Base-by-base conservation (phyloP, 2,797 vertebrate species). In the Ceyx erithaca region DNA sequence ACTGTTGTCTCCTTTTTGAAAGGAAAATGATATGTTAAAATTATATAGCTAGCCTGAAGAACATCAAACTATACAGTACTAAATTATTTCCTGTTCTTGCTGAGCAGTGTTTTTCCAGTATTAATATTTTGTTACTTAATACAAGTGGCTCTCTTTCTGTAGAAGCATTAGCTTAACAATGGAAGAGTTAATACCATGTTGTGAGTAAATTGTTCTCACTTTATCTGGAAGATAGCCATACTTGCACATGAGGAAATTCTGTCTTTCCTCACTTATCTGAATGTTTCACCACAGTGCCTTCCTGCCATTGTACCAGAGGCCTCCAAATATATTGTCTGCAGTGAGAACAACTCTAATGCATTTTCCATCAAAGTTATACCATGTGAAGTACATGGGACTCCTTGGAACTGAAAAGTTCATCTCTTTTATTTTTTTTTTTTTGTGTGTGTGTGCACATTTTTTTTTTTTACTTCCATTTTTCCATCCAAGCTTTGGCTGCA, bases 211-310 rank as follows among this genome's bases (percentile, higher is more conserved):
- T 91, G 91, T 94, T 96, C 96, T 96, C 96, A 87, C 96, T 95
- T 81, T 93, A 72, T 93, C 96, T 97, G 98, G 97, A 97, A 84
- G 43, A 90, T 70, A 95, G 97, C 98, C 97, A 93, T 91, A 95
- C 96, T 97, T 97, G 96, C 97, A 98, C 97, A 96, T 87, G 97
- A 97, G 97, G 97, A 97, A 97, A 90, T 61, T 84, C 63, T 95
- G 92, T 95, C 94, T 97, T 98, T 97, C 98, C 98, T 98, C 93
- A 49, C 95, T 96, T 97, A 95, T 97, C 97, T 97, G 96, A 97
- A 97, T 97, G 97, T 97, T 97, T 96, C 84, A 97, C 96, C 97
- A 87, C 97, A 97, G 97, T 98, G 98, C 97, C 97, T 98, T 98
- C 97, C 98, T 98, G 97, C 95, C 89, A 97, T 97, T 97, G 96